These are phyloP conservation scores for Sphaerophoria rueppellii DNA, from an alignment of 2,888 invertebrate species.

Conservation along the genomic window DNA sequence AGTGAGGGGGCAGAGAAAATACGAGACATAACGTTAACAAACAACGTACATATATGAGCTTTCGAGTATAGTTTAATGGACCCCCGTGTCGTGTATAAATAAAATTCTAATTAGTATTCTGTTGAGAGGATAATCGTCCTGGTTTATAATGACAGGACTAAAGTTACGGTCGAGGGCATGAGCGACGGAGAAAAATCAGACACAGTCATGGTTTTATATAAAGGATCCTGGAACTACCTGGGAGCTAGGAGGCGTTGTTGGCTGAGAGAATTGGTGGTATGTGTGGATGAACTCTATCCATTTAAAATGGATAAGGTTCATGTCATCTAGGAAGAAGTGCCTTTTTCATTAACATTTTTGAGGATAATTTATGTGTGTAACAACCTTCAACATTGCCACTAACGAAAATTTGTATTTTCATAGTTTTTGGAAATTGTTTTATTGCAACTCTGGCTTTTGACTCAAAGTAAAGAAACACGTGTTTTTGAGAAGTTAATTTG, in stretches of 20 bases:
- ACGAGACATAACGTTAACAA: slow-evolving; percentile 32
- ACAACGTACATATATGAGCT: neutral
- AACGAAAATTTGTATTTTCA: slow-evolving; percentile 13
- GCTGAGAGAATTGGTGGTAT: neutral
- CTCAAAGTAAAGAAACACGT: neutral
- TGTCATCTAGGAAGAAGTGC: slow-evolving; percentile 10
- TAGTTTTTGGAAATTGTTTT: neutral
- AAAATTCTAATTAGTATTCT: slow-evolving; percentile 82
- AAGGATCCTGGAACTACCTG: neutral
- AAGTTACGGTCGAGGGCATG: neutral
- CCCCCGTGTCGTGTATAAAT: slow-evolving; percentile 73
- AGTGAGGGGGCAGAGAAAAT: slow-evolving; percentile 34
- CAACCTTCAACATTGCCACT: slow-evolving; percentile 25
- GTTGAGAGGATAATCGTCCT: slow-evolving; percentile 82
- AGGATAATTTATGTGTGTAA: slow-evolving; percentile 25
- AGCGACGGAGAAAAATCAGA: slow-evolving; percentile 47
- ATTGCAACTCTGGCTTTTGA: neutral
- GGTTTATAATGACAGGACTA: slow-evolving; percentile 34
- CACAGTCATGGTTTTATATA: slow-evolving; percentile 16
- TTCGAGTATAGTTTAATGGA: slow-evolving; percentile 47
- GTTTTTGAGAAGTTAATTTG: neutral
- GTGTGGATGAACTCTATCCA: neutral
- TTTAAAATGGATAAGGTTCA: slow-evolving; percentile 48
- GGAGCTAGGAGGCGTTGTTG: neutral
- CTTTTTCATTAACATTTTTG: slow-evolving; percentile 40